Percentiles rank a stretch among this genome's conserved stretches.
These are phyloP conservation scores for Telmatherina bonti DNA, from an alignment of 2,797 vertebrate species.

Conservation along the genomic window DNA sequence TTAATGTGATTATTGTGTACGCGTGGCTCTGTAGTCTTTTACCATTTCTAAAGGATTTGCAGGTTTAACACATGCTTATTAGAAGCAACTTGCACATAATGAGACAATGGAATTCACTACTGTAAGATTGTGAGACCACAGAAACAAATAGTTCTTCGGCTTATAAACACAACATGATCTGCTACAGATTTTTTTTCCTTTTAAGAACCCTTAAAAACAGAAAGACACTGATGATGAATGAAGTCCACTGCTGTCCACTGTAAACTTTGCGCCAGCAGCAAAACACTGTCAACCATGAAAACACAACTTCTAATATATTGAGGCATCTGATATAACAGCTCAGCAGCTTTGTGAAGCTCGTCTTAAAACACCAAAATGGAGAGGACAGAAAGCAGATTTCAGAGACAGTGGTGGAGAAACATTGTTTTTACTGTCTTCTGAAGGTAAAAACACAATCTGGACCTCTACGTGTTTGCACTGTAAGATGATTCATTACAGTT, in stretches of 20 bases:
- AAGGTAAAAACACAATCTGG: conserved; percentile 10
- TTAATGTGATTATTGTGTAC: no score
- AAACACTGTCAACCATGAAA: not conserved
- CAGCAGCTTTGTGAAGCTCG: not conserved
- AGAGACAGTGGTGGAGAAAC: not conserved
- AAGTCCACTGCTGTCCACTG: not conserved
- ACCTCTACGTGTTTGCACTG: conserved; percentile 22
- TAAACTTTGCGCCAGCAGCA: not conserved
- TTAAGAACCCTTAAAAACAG: no score
- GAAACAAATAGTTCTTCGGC: no score
- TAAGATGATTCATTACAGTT: conserved; percentile 11
- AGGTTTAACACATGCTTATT: no score
- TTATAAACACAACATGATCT: no score
- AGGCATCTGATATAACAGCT: not conserved
- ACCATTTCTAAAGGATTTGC: no score
- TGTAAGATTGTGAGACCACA: no score
- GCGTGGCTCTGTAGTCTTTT: no score
- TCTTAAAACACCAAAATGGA: not conserved
- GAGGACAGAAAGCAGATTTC: not conserved
- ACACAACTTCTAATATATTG: not conserved
- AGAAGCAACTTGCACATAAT: no score
- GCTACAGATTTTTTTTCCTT: no score
- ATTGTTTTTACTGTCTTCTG: not conserved
- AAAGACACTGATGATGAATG: no score
- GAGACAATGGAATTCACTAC: no score